A percentile compares a stretch with the other conserved stretches of the same genome.
Evolutionary conservation across 2,113 vertebrate species (phyloP).

Genomic region (Prietella phreatophila): DNA sequence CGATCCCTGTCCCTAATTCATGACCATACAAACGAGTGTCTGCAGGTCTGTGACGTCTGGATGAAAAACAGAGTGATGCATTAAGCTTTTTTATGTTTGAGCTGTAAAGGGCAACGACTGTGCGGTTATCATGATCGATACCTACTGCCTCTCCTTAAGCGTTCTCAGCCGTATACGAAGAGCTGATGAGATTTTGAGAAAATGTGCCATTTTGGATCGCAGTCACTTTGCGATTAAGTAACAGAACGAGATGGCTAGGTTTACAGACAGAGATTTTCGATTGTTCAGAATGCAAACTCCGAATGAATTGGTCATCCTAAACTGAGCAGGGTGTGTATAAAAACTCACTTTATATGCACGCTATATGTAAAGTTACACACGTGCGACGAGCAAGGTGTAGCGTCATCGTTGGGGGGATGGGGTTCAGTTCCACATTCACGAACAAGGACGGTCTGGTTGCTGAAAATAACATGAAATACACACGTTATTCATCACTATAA

Average conservation of each 20-base stretch:
- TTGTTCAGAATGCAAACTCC: too few relatives aligned
- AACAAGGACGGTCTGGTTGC: too few relatives aligned
- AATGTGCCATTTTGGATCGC: not conserved
- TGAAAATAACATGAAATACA: too few relatives aligned
- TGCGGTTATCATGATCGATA: not conserved
- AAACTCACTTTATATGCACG: not conserved
- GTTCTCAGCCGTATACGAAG: not conserved
- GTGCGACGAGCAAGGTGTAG: not conserved
- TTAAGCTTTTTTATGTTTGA: conserved; percentile 3
- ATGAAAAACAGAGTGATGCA: not conserved
- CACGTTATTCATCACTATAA: not conserved
- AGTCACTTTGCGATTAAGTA: not conserved
- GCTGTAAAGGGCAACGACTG: not conserved
- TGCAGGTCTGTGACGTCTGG: not conserved
- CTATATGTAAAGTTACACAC: too few relatives aligned
- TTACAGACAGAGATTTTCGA: not conserved
- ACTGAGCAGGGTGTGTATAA: too few relatives aligned
- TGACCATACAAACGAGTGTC: not conserved
- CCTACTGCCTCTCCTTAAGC: not conserved
- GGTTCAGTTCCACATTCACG: too few relatives aligned
- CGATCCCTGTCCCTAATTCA: not conserved
- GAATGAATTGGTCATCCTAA: too few relatives aligned
- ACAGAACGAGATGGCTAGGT: not conserved
- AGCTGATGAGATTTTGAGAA: not conserved
- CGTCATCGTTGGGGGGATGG: too few relatives aligned